These are phyloP conservation scores for Aquatica leii DNA, from an alignment of 2,888 invertebrate species.

Conservation along the genomic window DNA sequence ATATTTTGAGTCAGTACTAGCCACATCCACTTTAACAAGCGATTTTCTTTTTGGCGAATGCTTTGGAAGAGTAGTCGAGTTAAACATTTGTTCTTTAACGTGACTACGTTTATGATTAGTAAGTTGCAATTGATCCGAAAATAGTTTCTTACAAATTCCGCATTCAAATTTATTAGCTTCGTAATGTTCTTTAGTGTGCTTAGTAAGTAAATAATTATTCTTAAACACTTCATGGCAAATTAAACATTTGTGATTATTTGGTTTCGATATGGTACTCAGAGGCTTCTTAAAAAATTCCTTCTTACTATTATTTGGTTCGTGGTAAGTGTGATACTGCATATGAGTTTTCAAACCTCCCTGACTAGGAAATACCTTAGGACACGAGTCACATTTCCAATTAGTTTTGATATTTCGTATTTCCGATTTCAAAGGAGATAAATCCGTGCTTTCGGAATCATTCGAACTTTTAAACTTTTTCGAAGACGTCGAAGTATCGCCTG, in stretches of 20 bases:
- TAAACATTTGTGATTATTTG: constrained; percentile 51
- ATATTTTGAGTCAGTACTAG: constrained; percentile 10
- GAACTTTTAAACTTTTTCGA: constrained; percentile 30
- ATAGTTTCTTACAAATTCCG: constrained; percentile 50
- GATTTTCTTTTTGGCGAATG: constrained; percentile 46
- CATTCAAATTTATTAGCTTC: constrained; percentile 43
- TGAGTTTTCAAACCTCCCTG: constrained; percentile 56
- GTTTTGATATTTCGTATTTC: constrained; percentile 36
- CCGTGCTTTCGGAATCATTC: constrained; percentile 13
- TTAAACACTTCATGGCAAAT: constrained; percentile 52
- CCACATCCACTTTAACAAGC: background rate
- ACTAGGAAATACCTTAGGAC: constrained; percentile 57
- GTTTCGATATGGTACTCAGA: constrained; percentile 12
- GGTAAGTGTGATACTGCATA: constrained; percentile 54
- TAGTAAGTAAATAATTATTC: constrained; percentile 50
- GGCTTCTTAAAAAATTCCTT: background rate
- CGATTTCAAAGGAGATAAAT: constrained; percentile 37
- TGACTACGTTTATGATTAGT: constrained; percentile 53
- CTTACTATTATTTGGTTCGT: constrained; percentile 31
- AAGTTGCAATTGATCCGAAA: constrained; percentile 44
- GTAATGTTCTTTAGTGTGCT: constrained; percentile 45
- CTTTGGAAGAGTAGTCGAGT: constrained; percentile 45
- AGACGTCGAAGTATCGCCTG: constrained; percentile 14
- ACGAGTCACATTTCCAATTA: constrained; percentile 50
- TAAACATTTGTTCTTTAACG: constrained; percentile 50